Conservation (phyloP, 2,113 vertebrate genomes). For the Saccopteryx bilineata region DNA sequence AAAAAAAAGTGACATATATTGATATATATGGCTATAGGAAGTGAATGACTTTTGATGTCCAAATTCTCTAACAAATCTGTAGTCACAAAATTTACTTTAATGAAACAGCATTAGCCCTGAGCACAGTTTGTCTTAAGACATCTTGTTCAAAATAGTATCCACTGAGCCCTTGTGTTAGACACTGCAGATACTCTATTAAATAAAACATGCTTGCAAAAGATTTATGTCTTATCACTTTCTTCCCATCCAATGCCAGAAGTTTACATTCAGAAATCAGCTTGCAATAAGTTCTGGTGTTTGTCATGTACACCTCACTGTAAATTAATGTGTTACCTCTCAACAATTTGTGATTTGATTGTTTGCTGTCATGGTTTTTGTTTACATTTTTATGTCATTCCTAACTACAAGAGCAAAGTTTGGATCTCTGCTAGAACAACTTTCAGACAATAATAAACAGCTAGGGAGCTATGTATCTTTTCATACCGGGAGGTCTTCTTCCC, state of each 20-base stretch:
- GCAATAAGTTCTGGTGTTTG: not conserved
- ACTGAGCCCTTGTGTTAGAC: not conserved
- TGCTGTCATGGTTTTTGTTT: not conserved
- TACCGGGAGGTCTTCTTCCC: not conserved
- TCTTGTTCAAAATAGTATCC: not conserved
- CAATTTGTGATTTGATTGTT: not conserved
- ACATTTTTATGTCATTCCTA: not conserved
- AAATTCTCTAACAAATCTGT: not conserved
- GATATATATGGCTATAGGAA: not conserved
- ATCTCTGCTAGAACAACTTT: not conserved
- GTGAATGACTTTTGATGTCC: not conserved
- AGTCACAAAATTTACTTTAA: not conserved
- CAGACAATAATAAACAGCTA: not conserved
- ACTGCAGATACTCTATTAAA: not conserved
- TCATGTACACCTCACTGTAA: conserved; percentile 11
- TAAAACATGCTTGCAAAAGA: not conserved
- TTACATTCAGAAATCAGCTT: not conserved
- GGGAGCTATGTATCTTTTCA: not conserved
- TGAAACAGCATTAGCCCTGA: not conserved
- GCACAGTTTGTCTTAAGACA: not conserved
- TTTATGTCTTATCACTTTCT: not conserved
- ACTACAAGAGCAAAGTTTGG: not conserved
- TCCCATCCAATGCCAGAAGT: not conserved
- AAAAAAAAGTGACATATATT: not conserved
- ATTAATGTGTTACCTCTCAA: not conserved